Base-by-base conservation (phyloP, 2,113 vertebrate genomes). In the Halcyon malimbica region DNA sequence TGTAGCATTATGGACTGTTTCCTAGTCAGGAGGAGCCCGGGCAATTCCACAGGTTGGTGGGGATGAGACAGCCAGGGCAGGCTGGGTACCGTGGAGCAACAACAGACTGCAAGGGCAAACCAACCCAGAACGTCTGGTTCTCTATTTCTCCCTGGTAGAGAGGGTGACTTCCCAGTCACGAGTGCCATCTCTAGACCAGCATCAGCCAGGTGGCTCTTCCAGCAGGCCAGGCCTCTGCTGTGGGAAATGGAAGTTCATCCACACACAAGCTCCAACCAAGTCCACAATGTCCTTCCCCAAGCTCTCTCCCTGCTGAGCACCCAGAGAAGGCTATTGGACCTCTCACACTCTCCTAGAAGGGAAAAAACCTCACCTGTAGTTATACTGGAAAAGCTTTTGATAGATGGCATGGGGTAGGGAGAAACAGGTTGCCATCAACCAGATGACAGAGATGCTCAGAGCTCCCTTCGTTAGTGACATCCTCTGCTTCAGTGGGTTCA, bases 401-500 rank as follows among this genome's bases (percentile, higher is more conserved):
- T 97, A 98, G 87, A 97, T 33, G 5, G 97, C 97, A 4, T 97
- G 97, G n/a, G 97, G 97, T 11, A 98, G 42, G 46, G 97, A 98
- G 94, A 98, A 98, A 25, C 96, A 97, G 26, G 94, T 70, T 16
- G 96, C 97, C 97, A 97, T 91, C 50, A 97, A 79, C 97, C 97
- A 98, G 76, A 97, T 98, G 20, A 93, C 71, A 23, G 91, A 90
- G 87, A 97, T 94, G 87, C 96, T 94, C 51, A 97, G 82, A 0
- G 2, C 90, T 79, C 96, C 96, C 77, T 95, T 97, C 0, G 90
- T 94, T 3, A 96, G 53, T 0, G 97, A 97, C 96, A 98, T 94
- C 93, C 95, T 94, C 82, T 97, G 96, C 94, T 96, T 96, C 59
- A 97, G 94, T 0, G 97, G 97, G 65, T 97, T 87, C 75, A 97